Base-by-base conservation (phyloP, 2,113 vertebrate species). In the Ammospiza nelsoni region DNA sequence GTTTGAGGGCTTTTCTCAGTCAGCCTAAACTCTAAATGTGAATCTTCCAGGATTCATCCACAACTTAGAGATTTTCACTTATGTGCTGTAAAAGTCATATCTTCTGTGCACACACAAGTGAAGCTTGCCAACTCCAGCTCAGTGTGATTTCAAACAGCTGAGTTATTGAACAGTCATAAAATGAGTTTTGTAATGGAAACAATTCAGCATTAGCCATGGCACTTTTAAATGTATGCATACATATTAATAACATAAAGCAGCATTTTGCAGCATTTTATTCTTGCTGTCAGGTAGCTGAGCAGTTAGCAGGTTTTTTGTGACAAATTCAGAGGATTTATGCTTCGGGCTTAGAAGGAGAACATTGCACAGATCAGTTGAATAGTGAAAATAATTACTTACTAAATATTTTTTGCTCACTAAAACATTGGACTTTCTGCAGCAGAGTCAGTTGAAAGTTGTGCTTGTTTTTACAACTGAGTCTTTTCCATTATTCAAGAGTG, bases 401-500 rank as follows among this genome's bases (percentile, higher is more conserved):
- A 95, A 95, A 90, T 94, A 62, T 92, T 94, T 93, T 89, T 90
- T 6, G 7, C 82, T 86, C 91, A 96, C 68, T 92, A 91, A 92
- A 81, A 44, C 94, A 67, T 59, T 81, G 39, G 86, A 79, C 55
- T 79, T 97, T 96, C 76, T 96, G 49, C 39, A 82, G 22, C 72
- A 94, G 73, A 87, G 66, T 92, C 89, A 78, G 87, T 74, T 77
- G 62, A 84, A 94, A 94, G 77, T 87, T 96, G 71, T 65, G 14
- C 43, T 71, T 94, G 62, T 96, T 96, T 97, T 95, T 93, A 94
- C 92, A 88, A 88, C 67, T 24, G 37, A 96, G 86, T 92, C 80
- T 96, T 97, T 96, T 87, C 92, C 85, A 88, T 96, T 96, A 94
- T 86, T 92, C 86, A 74, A 86, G 94, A 96, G 75, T 58, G 90